A percentile compares a stretch with the other conserved stretches of the same genome.
These are phyloP conservation scores for Callimico goeldii DNA, from an alignment of 2,797 vertebrate species.

Conservation along the genomic window DNA sequence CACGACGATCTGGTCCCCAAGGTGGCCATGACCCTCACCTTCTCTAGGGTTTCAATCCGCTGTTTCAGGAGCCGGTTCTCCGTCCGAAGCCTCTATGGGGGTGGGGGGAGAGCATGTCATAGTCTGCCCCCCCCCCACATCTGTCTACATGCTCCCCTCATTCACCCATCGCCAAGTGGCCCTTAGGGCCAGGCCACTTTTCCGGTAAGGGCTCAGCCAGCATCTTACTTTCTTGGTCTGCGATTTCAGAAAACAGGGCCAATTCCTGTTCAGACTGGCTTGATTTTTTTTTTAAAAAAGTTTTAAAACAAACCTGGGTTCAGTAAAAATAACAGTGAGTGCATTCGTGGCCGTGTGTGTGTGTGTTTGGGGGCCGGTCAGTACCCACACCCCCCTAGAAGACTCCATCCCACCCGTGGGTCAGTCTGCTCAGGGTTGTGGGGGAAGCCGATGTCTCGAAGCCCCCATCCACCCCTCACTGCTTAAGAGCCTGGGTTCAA, in stretches of 20 bases:
- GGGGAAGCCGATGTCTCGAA: neutral
- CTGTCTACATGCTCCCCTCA: neutral
- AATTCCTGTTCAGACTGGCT: neutral
- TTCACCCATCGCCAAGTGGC: neutral
- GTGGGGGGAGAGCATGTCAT: neutral
- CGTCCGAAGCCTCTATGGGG: constrained; percentile 83
- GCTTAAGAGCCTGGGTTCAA: neutral
- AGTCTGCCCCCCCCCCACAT: fast-evolving
- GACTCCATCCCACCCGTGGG: neutral
- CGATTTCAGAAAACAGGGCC: constrained; percentile 27
- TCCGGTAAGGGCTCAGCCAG: neutral
- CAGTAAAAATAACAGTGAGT: neutral
- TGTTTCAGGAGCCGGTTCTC: constrained; percentile 93
- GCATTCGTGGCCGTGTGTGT: neutral
- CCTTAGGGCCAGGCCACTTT: neutral
- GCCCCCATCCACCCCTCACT: neutral
- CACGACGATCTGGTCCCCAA: neutral
- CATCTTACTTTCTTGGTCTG: neutral
- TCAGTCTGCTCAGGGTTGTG: neutral
- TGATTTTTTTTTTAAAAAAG: neutral
- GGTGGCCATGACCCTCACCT: constrained; percentile 78
- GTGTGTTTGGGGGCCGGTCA: neutral
- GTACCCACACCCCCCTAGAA: neutral
- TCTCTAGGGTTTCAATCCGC: constrained; percentile 95
- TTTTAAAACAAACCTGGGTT: neutral